Evolutionary conservation across 2,797 vertebrate genomes (phyloP).

Genomic region (Scolopax rusticola): DNA sequence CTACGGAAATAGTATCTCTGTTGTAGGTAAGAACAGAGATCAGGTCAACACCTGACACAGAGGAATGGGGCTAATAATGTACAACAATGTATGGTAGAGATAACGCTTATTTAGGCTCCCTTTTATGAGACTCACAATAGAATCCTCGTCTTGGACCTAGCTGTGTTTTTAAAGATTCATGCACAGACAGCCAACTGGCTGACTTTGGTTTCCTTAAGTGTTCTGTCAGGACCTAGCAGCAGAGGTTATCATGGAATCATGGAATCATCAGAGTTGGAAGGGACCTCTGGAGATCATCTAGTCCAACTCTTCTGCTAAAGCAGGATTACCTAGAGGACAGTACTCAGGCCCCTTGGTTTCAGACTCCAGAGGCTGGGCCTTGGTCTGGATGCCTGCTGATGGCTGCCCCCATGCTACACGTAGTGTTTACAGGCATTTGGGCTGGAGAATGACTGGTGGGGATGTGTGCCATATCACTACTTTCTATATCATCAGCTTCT

Average conservation of each 20-base stretch:
- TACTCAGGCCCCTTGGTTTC: background rate
- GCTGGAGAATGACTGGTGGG: background rate
- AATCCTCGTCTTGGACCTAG: background rate
- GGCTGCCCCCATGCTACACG: background rate
- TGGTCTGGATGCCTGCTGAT: background rate
- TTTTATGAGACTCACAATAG: background rate
- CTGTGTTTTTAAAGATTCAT: background rate
- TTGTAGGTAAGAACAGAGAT: slow-evolving; percentile 82
- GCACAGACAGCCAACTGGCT: background rate
- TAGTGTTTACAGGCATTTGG: background rate
- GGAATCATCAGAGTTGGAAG: too few species aligned
- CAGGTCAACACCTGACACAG: background rate
- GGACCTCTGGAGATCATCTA: too few species aligned
- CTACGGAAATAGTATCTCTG: slow-evolving; percentile 80
- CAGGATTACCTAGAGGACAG: too few species aligned
- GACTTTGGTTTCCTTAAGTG: background rate
- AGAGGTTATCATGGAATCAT: background rate
- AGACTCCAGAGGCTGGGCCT: background rate
- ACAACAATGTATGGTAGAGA: background rate
- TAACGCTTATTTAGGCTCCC: background rate
- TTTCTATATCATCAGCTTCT: background rate
- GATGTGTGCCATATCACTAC: background rate
- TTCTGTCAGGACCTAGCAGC: background rate
- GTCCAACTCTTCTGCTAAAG: too few species aligned
- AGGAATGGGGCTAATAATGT: background rate